These are phyloP conservation scores for Potamarius usumacintae DNA, from an alignment of 2,113 vertebrate species.

Conservation along the genomic window DNA sequence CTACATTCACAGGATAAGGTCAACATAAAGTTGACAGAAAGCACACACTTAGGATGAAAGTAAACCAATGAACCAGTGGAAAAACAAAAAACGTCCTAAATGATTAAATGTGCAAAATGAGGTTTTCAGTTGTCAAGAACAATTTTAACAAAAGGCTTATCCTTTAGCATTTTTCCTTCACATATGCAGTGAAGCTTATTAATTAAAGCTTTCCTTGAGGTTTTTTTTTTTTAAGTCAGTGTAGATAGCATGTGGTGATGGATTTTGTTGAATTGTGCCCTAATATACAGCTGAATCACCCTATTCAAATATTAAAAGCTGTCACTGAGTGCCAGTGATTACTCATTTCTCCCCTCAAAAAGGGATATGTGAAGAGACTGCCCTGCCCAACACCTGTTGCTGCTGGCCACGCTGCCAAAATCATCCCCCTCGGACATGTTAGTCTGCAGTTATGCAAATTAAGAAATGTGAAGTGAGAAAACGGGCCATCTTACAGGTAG, in stretches of 20 bases:
- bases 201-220: not conserved
- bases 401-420: not conserved
- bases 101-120: not conserved
- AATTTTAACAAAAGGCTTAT: not conserved
- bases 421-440: not conserved
- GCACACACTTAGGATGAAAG: not conserved
- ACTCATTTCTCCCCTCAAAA: not conserved
- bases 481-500: constrained; percentile 13
- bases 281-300: not conserved
- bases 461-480: not conserved
- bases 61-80: not conserved
- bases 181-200: not conserved
- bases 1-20: not conserved
- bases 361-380: not conserved
- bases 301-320: not conserved
- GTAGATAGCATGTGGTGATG: too few relatives aligned
- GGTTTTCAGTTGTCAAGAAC: not conserved
- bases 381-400: constrained; percentile 23
- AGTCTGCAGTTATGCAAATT: constrained; percentile 34
- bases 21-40: not conserved
- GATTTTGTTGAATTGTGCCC: too few relatives aligned
- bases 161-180: not conserved
- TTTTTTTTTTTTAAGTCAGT: not conserved
- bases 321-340: not conserved
- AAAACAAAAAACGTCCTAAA: not conserved